Percentiles rank a stretch among this genome's conserved stretches.
These are phyloP conservation scores for Hesperia comma DNA, from an alignment of 2,888 invertebrate genomes.

Conservation along the genomic window DNA sequence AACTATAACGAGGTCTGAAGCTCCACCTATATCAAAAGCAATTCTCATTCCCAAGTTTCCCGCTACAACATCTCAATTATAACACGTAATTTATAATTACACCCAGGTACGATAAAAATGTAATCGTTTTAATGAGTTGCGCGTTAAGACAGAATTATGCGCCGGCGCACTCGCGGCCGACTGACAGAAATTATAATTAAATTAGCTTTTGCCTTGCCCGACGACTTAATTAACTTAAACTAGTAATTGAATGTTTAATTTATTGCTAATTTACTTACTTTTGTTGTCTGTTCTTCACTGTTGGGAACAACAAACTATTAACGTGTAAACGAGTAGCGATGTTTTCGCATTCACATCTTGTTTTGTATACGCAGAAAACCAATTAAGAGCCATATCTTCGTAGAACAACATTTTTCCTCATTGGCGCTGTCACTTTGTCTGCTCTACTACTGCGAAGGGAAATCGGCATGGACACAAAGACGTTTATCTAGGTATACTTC, in stretches of 20 bases:
- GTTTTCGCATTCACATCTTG: neutral
- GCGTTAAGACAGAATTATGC: conserved; percentile 35
- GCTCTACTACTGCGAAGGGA: too few relatives aligned
- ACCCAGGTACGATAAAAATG: conserved; percentile 17
- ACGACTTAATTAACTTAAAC: conserved; percentile 65
- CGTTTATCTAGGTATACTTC: too few relatives aligned
- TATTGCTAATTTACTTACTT: conserved; percentile 65
- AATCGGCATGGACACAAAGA: too few relatives aligned
- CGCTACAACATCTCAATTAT: conserved; percentile 13
- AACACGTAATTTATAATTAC: conserved; percentile 31
- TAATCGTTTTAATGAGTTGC: conserved; percentile 29
- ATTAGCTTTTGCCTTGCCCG: conserved; percentile 52
- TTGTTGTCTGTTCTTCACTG: conserved; percentile 37
- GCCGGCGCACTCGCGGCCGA: conserved; percentile 37
- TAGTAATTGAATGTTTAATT: conserved; percentile 75
- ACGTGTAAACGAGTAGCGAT: conserved; percentile 1
- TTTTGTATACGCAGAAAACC: neutral
- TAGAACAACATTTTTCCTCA: too few relatives aligned
- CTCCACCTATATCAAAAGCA: neutral
- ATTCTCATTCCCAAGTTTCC: conserved; percentile 1
- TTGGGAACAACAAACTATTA: neutral
- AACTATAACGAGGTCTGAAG: neutral
- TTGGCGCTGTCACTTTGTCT: too few relatives aligned
- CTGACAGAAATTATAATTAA: conserved; percentile 57
- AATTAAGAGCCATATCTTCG: too few relatives aligned